Evolutionary conservation across 2,797 vertebrate species (phyloP), one percentile per base, ranked within the genome.

Genomic region (Ficedula albicollis): DNA sequence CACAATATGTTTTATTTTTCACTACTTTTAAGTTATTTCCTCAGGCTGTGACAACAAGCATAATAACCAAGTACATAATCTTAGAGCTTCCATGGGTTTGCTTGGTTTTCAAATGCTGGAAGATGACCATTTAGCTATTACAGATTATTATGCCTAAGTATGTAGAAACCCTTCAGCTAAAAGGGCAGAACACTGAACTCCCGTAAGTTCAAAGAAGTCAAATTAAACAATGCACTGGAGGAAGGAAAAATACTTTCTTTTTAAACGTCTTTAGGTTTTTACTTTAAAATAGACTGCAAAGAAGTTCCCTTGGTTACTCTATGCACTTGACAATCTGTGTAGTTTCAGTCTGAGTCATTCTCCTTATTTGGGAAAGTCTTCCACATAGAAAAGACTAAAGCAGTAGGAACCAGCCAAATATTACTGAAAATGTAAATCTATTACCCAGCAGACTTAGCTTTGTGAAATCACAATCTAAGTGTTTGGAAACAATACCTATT

Each of bases 361-460:
- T 93, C 92, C 90, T 92, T 95, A 96, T 96, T 90, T 94, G 94
- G 89, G 32, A 79, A 96, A 92, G 87, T 84, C 87, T 88, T 96
- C 87, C 82, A 94, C 76, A 60, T 11, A 88, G 3, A 73, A 84
- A 96, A 88, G 43, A 86, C 84, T 81, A 32, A 86, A 96, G 62
- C 64, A 92, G 79, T 66, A 94, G 69, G 73, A 96, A 95, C 87
- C 63, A 91, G 91, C 55, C 94, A 96, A 96, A 66, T 84, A 78
- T 80, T 94, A 95, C 14, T 94, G 79, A 86, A 96, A 95, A 96
- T 38, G 72, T 85, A 89, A 68, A 92, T 85, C 52, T 68, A 77
- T 62, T 83, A 93, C 66, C 79, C 87, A 89, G 84, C n/a, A 89
- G 60, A 86, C 72, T 72, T 58, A 54, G 52, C 63, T 83, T 68